Percentiles rank a stretch among this genome's conserved stretches.
phyloP scores from a whole-genome alignment of 2,113 vertebrate genomes.

The Sceloporus tristichus region DNA sequence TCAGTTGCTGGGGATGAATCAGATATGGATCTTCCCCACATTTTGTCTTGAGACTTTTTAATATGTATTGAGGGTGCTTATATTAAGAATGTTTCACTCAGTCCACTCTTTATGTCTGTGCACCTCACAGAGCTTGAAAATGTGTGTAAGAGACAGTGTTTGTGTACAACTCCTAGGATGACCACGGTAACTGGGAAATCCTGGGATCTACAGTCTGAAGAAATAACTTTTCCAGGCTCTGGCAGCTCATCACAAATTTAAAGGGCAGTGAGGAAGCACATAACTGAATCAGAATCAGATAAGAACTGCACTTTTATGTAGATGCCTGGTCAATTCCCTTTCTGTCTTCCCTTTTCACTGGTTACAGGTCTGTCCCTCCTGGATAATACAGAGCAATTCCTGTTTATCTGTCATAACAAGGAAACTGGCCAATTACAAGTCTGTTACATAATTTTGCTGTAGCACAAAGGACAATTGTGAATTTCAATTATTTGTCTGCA shows the following conservation, averaged over 20 bases:
- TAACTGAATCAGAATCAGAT: neutral
- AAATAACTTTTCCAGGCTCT: too few species aligned
- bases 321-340: neutral
- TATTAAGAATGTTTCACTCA: neutral
- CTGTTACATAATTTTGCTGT: constrained; percentile 15
- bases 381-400: neutral
- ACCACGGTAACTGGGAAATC: too few species aligned
- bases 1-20: neutral
- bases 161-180: too few species aligned
- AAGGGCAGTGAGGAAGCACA: neutral
- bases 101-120: neutral
- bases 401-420: neutral
- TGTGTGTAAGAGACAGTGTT: too few species aligned
- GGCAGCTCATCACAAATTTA: neutral
- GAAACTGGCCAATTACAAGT: neutral
- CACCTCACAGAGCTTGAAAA: neutral
- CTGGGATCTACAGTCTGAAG: too few species aligned
- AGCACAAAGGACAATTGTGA: constrained; percentile 10
- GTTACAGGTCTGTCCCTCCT: neutral
- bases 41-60: too few species aligned
- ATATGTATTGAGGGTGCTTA: neutral
- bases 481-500: neutral
- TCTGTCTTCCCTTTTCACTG: neutral
- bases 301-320: neutral
- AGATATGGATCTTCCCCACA: too few species aligned